Conservation (phyloP, 2,797 vertebrate species). For the Argyrosomus regius region DNA sequence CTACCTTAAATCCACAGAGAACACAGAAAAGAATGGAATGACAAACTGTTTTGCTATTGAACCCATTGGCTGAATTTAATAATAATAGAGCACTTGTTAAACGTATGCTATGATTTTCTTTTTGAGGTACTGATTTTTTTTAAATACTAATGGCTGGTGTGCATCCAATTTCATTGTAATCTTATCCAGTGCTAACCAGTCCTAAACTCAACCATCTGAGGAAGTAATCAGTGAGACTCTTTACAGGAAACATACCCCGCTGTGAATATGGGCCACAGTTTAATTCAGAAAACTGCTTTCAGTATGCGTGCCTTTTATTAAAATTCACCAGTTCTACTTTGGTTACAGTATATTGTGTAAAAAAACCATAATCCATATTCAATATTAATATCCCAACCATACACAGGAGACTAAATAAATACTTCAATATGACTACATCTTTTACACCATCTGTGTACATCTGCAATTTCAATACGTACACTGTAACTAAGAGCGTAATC, state of each 20-base stretch:
- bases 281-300: background rate
- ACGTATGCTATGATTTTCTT: background rate
- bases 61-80: no score
- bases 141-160: background rate
- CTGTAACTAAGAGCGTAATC: background rate
- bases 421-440: background rate
- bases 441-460: background rate
- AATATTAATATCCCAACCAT: conserved; percentile 1
- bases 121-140: background rate
- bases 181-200: background rate
- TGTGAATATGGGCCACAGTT: background rate
- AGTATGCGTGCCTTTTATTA: background rate
- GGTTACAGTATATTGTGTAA: background rate
- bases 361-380: background rate
- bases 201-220: background rate
- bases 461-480: conserved; percentile 13
- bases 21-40: background rate
- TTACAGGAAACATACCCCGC: background rate
- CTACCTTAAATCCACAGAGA: background rate
- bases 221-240: background rate
- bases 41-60: background rate
- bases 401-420: conserved; percentile 10
- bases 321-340: background rate
- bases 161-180: background rate
- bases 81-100: background rate